These are phyloP conservation scores for Arctopsyche grandis DNA, from an alignment of 1,140 invertebrate species.

Conservation along the genomic window DNA sequence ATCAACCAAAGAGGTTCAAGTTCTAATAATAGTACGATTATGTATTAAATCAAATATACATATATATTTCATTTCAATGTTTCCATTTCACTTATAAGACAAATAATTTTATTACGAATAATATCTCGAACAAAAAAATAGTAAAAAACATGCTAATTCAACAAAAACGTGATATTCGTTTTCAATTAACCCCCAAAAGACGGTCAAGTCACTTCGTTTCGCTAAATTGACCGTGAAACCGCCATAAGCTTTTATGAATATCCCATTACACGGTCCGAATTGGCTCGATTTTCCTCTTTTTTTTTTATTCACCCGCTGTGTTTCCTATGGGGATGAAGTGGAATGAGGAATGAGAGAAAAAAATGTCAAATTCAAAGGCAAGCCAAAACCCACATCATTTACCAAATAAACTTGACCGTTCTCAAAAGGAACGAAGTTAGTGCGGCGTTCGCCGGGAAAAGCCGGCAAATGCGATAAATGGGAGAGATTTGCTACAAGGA, in stretches of 20 bases:
- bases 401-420: conserved; percentile 41
- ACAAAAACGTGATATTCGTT: neutral
- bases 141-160: too few species aligned
- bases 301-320: neutral
- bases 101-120: too few species aligned
- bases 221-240: conserved; percentile 32
- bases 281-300: conserved; percentile 4
- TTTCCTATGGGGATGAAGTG: neutral
- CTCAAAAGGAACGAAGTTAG: conserved; percentile 38
- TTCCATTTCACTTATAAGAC: too few species aligned
- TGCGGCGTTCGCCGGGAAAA: neutral
- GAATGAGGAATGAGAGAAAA: neutral
- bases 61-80: too few species aligned
- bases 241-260: conserved; percentile 34
- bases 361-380: neutral
- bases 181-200: conserved; percentile 13
- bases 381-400: conserved; percentile 35
- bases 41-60: too few species aligned
- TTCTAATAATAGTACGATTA: too few species aligned
- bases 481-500: conserved; percentile 32
- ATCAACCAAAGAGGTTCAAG: too few species aligned
- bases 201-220: neutral
- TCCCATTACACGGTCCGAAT: conserved; percentile 6
- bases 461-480: conserved; percentile 17
- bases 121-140: too few species aligned